phyloP scores from a whole-genome alignment of 2,113 vertebrate species.

The Mellivora capensis region DNA sequence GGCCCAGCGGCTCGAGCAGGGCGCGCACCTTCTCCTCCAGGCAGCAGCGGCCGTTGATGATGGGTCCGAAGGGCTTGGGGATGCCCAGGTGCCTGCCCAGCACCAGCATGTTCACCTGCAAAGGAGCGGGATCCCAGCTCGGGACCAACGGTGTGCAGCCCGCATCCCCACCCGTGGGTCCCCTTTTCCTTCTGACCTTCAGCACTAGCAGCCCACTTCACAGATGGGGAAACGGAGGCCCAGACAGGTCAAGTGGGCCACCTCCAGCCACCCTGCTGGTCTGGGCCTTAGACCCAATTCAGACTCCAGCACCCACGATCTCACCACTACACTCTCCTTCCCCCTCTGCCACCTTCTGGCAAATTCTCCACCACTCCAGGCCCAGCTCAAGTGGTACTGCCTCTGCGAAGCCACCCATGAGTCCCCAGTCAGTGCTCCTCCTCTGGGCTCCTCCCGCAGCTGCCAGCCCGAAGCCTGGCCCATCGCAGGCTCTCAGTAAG shows the following conservation, averaged over 20 bases:
- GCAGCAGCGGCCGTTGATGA: constrained; percentile 83
- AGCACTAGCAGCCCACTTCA: background rate
- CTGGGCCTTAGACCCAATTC: background rate
- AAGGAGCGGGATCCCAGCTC: background rate
- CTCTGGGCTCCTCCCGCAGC: background rate
- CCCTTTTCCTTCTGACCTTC: background rate
- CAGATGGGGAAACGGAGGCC: background rate
- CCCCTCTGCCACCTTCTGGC: background rate
- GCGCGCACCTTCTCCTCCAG: constrained; percentile 85
- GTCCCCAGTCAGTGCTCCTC: background rate
- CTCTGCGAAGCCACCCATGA: rapidly evolving
- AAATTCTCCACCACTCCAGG: background rate
- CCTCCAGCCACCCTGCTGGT: background rate
- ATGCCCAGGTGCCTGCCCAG: constrained; percentile 89
- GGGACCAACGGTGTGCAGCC: rapidly evolving
- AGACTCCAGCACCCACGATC: no score
- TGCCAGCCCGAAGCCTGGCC: background rate
- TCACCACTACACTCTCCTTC: background rate
- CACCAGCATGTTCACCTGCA: constrained; percentile 95
- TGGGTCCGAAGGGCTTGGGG: constrained; percentile 92
- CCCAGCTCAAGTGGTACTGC: background rate
- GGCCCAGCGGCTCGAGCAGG: constrained; percentile 87
- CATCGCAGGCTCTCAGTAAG: background rate
- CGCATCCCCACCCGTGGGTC: rapidly evolving
- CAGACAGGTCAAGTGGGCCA: rapidly evolving